Evolutionary conservation across 2,888 invertebrate species (phyloP).

Genomic region (Lymantria dispar): DNA sequence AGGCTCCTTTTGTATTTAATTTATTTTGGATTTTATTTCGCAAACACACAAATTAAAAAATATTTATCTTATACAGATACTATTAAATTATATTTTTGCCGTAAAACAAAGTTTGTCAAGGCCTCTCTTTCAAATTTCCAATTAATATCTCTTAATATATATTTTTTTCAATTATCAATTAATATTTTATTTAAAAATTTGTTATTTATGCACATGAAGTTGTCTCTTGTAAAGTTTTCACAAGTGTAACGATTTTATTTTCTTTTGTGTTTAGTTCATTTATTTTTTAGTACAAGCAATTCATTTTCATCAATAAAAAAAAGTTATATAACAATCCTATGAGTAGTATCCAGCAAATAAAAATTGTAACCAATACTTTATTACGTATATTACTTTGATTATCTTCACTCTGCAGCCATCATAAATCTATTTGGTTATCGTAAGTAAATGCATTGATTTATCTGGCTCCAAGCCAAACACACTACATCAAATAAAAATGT

Average conservation of each 20-base stretch:
- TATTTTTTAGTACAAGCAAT: not conserved
- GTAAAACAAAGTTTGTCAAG: too few relatives aligned
- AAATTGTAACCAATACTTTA: constrained; percentile 2
- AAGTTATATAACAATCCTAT: constrained; percentile 1
- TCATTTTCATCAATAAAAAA: not conserved
- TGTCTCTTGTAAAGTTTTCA: not conserved
- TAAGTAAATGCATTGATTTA: constrained; percentile 52
- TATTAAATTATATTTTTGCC: too few relatives aligned
- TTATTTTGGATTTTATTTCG: too few relatives aligned
- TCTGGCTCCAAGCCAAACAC: constrained; percentile 45
- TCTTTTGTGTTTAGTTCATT: not conserved
- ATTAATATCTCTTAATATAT: too few relatives aligned
- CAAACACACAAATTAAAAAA: too few relatives aligned
- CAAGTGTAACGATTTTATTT: not conserved
- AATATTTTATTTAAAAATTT: too few relatives aligned
- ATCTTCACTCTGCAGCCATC: constrained; percentile 16
- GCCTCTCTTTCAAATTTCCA: too few relatives aligned
- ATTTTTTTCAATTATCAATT: too few relatives aligned
- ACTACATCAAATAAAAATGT: constrained; percentile 21
- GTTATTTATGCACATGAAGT: too few relatives aligned
- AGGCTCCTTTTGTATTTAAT: too few relatives aligned
- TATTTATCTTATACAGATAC: too few relatives aligned
- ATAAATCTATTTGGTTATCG: constrained; percentile 18
- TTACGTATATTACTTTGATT: constrained; percentile 9
- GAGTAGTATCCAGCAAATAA: not conserved